phyloP scores from a whole-genome alignment of 2,888 invertebrate species.

The Ophion ventricosus region DNA sequence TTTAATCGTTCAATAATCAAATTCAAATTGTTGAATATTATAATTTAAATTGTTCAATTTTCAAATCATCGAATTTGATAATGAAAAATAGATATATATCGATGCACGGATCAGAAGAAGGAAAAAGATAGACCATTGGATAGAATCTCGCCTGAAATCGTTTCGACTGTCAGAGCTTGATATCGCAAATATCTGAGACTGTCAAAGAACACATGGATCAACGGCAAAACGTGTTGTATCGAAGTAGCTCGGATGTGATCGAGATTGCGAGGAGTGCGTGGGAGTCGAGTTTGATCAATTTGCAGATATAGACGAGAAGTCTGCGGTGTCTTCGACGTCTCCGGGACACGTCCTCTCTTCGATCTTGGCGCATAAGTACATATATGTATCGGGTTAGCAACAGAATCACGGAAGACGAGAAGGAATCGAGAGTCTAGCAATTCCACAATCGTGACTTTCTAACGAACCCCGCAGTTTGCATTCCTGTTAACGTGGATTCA shows the following conservation, averaged over 20 bases:
- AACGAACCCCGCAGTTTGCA: conserved; percentile 71
- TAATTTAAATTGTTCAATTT: too few relatives aligned
- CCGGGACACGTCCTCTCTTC: neutral
- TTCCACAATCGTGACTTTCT: conserved; percentile 78
- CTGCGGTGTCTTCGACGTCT: neutral
- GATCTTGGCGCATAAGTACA: neutral
- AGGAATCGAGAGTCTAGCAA: conserved; percentile 68
- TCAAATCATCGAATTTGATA: too few relatives aligned
- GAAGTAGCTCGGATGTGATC: neutral
- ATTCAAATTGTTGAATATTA: too few relatives aligned
- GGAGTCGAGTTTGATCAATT: conserved; percentile 73
- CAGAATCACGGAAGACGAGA: conserved; percentile 74
- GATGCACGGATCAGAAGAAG: too few relatives aligned
- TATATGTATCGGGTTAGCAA: conserved; percentile 20
- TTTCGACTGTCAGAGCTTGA: too few relatives aligned
- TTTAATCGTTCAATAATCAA: too few relatives aligned
- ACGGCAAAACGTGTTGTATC: neutral
- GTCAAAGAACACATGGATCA: neutral
- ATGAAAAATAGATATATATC: too few relatives aligned
- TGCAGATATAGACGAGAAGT: conserved; percentile 59
- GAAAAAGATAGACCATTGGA: too few relatives aligned
- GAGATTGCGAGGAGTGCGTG: conserved; percentile 66
- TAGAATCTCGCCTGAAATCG: too few relatives aligned
- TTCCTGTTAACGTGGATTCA: conserved; percentile 20
- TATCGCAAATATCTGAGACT: neutral